Evolutionary conservation across 1,140 invertebrate species (phyloP).

Genomic region (Microplitis mediator): DNA sequence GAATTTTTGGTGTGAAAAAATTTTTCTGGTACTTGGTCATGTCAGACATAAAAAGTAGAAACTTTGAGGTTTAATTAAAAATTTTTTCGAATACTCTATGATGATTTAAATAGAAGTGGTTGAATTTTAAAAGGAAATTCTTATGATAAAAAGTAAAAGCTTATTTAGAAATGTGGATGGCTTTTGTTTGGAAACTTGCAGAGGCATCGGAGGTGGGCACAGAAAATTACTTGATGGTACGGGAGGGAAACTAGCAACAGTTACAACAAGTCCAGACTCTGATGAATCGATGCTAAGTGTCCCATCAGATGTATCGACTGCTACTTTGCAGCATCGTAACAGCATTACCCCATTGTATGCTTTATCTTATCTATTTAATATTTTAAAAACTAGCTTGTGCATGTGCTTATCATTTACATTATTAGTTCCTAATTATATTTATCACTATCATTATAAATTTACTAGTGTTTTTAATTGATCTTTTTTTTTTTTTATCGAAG

Average conservation of each 20-base stretch:
- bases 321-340: constrained; percentile 58
- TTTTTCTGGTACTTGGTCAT: no score
- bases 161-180: background rate
- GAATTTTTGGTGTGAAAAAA: no score
- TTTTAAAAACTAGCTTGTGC: background rate
- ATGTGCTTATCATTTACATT: background rate
- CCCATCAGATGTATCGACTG: constrained; percentile 48
- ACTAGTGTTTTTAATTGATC: background rate
- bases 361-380: constrained; percentile 49
- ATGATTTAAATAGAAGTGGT: no score
- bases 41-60: no score
- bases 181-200: constrained; percentile 58
- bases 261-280: constrained; percentile 63
- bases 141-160: no score
- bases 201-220: constrained; percentile 63
- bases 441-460: constrained; percentile 4
- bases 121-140: no score
- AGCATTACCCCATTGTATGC: constrained; percentile 63
- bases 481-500: constrained; percentile 54
- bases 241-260: constrained; percentile 63
- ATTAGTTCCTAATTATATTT: background rate
- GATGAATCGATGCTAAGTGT: constrained; percentile 55
- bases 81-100: no score
- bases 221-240: constrained; percentile 65
- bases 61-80: no score